Evolutionary conservation across 2,113 vertebrate species (phyloP).

Genomic region (Thymallus thymallus): DNA sequence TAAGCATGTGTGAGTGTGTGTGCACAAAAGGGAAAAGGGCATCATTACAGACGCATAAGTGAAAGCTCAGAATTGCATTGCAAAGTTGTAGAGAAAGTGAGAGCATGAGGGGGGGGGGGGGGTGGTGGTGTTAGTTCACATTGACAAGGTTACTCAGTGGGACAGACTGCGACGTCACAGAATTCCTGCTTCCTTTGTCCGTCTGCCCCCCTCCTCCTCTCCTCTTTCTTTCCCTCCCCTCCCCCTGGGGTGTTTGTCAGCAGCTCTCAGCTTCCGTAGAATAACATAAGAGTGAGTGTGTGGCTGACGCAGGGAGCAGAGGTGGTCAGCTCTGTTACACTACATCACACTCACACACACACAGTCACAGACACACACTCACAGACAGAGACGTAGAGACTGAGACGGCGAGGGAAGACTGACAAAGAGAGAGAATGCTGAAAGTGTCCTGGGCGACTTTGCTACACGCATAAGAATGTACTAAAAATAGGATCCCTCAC

Average conservation of each 20-base stretch:
- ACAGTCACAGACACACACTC: not conserved
- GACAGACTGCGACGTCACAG: slow-evolving; percentile 13
- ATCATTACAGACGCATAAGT: too few relatives aligned
- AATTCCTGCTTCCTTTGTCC: slow-evolving; percentile 35
- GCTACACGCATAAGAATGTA: slow-evolving; percentile 63
- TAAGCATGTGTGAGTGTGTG: slow-evolving; percentile 58
- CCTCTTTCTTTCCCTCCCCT: not conserved
- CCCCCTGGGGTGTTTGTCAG: slow-evolving; percentile 64
- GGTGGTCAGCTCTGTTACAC: not conserved
- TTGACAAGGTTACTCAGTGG: too few relatives aligned
- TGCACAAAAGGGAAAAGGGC: not conserved
- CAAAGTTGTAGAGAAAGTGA: too few relatives aligned
- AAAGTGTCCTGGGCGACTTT: slow-evolving; percentile 61
- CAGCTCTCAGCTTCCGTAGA: slow-evolving; percentile 65
- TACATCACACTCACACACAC: not conserved
- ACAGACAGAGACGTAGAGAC: slow-evolving; percentile 42
- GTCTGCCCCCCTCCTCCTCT: not conserved
- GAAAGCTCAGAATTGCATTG: too few relatives aligned
- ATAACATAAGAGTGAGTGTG: slow-evolving; percentile 64
- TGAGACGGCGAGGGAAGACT: slow-evolving; percentile 25
- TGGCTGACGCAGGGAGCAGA: slow-evolving; percentile 60
- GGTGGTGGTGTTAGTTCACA: too few relatives aligned
- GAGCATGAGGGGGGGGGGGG: not conserved
- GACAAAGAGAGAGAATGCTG: slow-evolving; percentile 55
- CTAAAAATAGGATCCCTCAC: slow-evolving; percentile 56